phyloP scores from a whole-genome alignment of 2,113 vertebrate species.

The Zootoca vivipara region DNA sequence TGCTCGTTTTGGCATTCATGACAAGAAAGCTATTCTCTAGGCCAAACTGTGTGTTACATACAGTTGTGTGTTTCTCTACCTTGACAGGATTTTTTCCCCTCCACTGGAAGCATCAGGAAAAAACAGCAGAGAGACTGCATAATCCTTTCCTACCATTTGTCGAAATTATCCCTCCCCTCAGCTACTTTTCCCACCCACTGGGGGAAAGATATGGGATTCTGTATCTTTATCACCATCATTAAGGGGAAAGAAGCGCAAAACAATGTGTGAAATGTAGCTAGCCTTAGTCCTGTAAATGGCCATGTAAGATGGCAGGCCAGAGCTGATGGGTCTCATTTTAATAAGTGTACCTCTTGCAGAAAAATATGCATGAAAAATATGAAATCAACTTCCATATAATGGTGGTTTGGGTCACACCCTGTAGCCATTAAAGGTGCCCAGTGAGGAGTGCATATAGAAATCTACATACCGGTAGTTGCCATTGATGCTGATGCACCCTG shows the following conservation, averaged over 20 bases:
- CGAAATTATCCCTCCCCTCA: neutral
- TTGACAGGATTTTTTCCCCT: neutral
- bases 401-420: neutral
- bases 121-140: neutral
- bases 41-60: neutral
- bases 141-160: neutral
- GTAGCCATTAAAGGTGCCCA: neutral
- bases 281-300: neutral
- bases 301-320: no score
- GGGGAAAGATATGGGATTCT: neutral
- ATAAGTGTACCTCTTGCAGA: neutral
- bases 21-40: neutral
- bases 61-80: neutral
- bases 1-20: neutral
- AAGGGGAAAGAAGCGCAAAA: neutral
- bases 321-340: neutral
- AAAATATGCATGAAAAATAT: neutral
- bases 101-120: neutral
- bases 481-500: neutral
- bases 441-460: neutral
- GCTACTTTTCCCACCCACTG: neutral
- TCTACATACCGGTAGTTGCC: neutral
- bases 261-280: neutral
- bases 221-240: neutral
- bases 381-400: neutral